Evolutionary conservation across 2,113 vertebrate species (phyloP), one percentile per base, ranked within the genome.

Genomic region (Oncorhynchus gorbuscha): DNA sequence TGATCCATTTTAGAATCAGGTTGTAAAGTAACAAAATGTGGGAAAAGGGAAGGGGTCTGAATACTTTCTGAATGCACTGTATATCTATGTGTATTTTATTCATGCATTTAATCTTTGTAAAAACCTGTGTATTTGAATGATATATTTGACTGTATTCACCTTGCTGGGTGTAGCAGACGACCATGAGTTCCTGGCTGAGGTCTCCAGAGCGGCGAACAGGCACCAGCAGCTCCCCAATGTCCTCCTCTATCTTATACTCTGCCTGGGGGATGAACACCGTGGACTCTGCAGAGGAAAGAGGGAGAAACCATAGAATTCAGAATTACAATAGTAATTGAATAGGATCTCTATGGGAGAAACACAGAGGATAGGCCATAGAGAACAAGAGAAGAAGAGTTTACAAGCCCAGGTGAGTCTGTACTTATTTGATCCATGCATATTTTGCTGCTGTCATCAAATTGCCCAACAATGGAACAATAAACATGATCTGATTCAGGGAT

Each of bases 161-260:
- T 93, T 94, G 93, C n/a, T 93, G 90, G 62, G 95, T 96, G 78
- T 87, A 95, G 85, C 95, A 96, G 80, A 96, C 82, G 48, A 96
- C 94, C 84, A 92, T 94, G 35, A 96, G 89, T 51, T 97, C 94
- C 88, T 93, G 94, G 82, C 92, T 95, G 35, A 90, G 79, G 45
- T 97, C 96, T 85, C 95, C 95, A 73, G 94, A 93, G 28, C 93
- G 89, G 28, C 79, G 90, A 13, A 97, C 87, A 2, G 95, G 94
- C 58, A 97, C 88, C 28, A 96, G 71, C 59, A 97, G 82, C 85
- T 96, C 94, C 65, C 95, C 94, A 79, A 91, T 71, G 9, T 95
- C 93, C 86, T 97, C 95, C 70, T 95, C 92, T 28, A 95, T 89
- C 80, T 77, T 92, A 59, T 93, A 96, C 85, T 96, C 94, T 18